A percentile compares a stretch with the other conserved stretches of the same genome.
Evolutionary conservation across 2,797 vertebrate genomes (phyloP).

Genomic region (Ceyx erithaca): DNA sequence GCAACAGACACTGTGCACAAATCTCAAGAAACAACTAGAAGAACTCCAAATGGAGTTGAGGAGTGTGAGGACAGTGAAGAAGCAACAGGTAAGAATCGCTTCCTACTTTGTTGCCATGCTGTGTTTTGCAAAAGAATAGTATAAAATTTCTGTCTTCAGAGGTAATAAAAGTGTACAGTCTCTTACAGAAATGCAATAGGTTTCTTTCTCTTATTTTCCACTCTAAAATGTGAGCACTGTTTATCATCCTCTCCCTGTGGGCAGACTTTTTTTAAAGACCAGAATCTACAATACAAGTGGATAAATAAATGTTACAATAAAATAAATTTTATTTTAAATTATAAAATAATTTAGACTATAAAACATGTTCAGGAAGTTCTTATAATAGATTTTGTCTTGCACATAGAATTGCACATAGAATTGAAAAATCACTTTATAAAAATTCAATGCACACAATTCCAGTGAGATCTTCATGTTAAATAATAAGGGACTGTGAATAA

Average conservation of each 20-base stretch:
- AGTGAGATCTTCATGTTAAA: neutral
- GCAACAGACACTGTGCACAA: slow-evolving; percentile 85
- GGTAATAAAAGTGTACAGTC: neutral
- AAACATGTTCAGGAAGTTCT: neutral
- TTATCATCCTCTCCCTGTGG: neutral
- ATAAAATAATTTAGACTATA: neutral
- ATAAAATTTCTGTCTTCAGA: neutral
- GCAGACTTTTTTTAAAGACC: neutral
- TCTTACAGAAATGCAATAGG: neutral
- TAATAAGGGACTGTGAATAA: neutral
- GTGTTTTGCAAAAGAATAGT: neutral
- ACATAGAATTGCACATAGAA: neutral
- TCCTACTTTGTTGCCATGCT: neutral
- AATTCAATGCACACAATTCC: neutral
- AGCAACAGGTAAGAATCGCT: slow-evolving; percentile 67
- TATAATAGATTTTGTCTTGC: neutral
- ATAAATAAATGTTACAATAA: neutral
- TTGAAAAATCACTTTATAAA: neutral
- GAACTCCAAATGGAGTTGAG: slow-evolving; percentile 86
- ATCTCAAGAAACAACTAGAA: slow-evolving; percentile 90
- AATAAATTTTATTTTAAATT: neutral
- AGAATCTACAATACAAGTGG: neutral
- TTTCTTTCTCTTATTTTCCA: neutral
- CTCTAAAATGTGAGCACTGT: neutral
- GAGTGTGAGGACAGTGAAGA: slow-evolving; percentile 84